Evolutionary conservation across 2,888 invertebrate genomes (phyloP).

Genomic region (Eucera pruinosa): DNA sequence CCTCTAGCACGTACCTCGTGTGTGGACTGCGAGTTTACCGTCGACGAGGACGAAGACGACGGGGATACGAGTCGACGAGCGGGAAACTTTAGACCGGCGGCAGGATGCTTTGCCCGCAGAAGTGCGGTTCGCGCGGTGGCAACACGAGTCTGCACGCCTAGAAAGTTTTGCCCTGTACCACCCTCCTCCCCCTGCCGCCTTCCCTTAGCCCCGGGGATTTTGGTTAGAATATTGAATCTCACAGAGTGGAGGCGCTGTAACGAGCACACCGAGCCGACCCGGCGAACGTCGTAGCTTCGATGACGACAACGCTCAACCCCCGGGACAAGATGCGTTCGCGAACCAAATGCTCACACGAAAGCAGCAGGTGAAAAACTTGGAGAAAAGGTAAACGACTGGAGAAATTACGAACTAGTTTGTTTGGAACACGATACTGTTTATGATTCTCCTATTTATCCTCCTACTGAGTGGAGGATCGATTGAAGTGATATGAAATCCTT

Average conservation of each 20-base stretch:
- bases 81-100: slow-evolving; percentile 79
- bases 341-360: slow-evolving; percentile 62
- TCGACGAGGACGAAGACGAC: slow-evolving; percentile 60
- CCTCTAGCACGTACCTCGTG: slow-evolving; percentile 57
- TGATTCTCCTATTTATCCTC: too few species aligned
- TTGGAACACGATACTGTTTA: too few species aligned
- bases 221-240: slow-evolving; percentile 84
- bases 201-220: slow-evolving; percentile 83
- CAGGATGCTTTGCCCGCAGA: slow-evolving; percentile 62
- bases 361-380: slow-evolving; percentile 28
- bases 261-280: slow-evolving; percentile 76
- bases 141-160: slow-evolving; percentile 72
- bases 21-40: slow-evolving; percentile 80
- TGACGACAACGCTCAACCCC: slow-evolving; percentile 23
- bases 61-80: slow-evolving; percentile 59
- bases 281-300: slow-evolving; percentile 60
- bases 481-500: too few species aligned
- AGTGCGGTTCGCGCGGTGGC: slow-evolving; percentile 61
- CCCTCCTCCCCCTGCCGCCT: slow-evolving; percentile 15
- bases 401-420: background rate
- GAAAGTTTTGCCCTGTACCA: slow-evolving; percentile 79
- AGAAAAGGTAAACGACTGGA: background rate
- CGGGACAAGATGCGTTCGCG: slow-evolving; percentile 44
- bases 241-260: slow-evolving; percentile 82
- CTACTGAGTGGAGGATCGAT: too few species aligned